These are phyloP conservation scores for Podargus strigoides DNA, from an alignment of 2,797 vertebrate genomes.

Conservation along the genomic window DNA sequence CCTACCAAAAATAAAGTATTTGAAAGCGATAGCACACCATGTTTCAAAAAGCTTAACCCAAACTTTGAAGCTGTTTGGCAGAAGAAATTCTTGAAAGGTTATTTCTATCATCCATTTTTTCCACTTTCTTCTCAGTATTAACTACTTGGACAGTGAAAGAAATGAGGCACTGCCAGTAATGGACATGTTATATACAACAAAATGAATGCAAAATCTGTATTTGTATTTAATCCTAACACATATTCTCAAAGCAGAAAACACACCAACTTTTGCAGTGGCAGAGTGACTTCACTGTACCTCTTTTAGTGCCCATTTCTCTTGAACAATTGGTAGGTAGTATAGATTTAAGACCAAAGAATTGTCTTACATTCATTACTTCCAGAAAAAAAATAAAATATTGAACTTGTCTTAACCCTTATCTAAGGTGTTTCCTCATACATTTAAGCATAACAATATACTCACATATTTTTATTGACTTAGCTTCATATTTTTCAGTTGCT, in stretches of 20 bases:
- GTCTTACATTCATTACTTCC: neutral
- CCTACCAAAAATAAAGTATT: neutral
- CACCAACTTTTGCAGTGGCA: neutral
- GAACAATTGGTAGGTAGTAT: neutral
- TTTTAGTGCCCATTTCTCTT: neutral
- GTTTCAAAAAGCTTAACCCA: neutral
- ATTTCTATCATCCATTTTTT: neutral
- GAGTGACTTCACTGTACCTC: neutral
- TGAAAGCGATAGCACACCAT: accelerated
- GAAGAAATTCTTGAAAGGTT: neutral
- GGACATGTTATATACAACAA: neutral
- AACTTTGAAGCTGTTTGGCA: neutral
- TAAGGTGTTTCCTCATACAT: neutral
- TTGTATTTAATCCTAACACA: neutral
- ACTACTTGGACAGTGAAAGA: neutral
- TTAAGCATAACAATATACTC: neutral
- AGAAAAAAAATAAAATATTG: neutral
- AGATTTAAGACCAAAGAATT: neutral
- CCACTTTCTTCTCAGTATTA: neutral
- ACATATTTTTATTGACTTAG: neutral
- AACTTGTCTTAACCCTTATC: neutral
- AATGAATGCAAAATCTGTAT: neutral
- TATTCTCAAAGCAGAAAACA: neutral
- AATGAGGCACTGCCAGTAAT: neutral
- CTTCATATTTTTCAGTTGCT: neutral